A percentile compares a stretch with the other conserved stretches of the same genome.
Evolutionary conservation across 1,140 invertebrate genomes (phyloP).

Genomic region (Hycleus cichorii): DNA sequence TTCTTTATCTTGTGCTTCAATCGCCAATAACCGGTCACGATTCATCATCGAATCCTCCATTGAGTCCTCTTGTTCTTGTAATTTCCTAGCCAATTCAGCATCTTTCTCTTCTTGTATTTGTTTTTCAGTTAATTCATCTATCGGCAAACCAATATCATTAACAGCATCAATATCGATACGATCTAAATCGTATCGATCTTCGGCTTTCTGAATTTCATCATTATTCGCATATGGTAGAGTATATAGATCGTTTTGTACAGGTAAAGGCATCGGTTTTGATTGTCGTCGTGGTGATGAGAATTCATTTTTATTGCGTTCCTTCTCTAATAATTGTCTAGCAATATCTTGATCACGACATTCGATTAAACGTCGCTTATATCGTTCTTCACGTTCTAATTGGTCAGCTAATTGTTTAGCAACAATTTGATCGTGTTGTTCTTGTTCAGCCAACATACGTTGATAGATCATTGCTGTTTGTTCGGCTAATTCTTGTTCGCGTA

Average conservation of each 20-base stretch:
- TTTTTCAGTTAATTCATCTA: constrained; percentile 44
- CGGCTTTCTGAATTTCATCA: constrained; percentile 15
- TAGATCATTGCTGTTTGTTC: constrained; percentile 52
- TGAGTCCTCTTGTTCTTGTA: constrained; percentile 53
- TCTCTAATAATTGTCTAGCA: constrained; percentile 43
- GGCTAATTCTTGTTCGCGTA: constrained; percentile 62
- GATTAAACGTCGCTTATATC: constrained; percentile 45
- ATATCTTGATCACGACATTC: constrained; percentile 46
- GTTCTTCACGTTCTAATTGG: constrained; percentile 55
- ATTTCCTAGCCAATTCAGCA: constrained; percentile 49
- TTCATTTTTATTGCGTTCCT: constrained; percentile 22
- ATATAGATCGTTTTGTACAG: constrained; percentile 19
- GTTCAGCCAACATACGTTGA: constrained; percentile 53
- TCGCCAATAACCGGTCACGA: constrained; percentile 66
- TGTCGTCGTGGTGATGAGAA: constrained; percentile 30
- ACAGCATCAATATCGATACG: constrained; percentile 36
- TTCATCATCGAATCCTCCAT: constrained; percentile 54
- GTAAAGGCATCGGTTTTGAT: constrained; percentile 34
- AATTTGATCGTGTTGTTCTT: constrained; percentile 63
- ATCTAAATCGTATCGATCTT: constrained; percentile 26
- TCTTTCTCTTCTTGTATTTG: constrained; percentile 55
- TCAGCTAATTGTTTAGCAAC: constrained; percentile 59
- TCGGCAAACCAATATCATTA: constrained; percentile 48
- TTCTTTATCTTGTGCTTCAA: constrained; percentile 87
- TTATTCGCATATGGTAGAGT: constrained; percentile 19